Conservation (phyloP, 1,140 invertebrate genomes). For the Dreissena rostriformis region DNA sequence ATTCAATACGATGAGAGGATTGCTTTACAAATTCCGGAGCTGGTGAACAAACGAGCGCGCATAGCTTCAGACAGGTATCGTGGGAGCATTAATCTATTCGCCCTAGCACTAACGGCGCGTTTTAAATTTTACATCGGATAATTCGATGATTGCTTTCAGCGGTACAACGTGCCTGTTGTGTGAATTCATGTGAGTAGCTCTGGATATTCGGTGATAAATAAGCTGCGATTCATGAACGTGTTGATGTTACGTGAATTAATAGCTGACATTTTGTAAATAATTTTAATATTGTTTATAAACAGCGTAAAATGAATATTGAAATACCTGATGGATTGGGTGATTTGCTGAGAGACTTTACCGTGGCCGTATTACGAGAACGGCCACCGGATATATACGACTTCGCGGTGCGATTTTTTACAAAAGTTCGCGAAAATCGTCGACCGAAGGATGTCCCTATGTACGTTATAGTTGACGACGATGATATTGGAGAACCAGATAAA, state of each 20-base stretch:
- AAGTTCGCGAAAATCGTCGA: conserved; percentile 79
- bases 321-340: conserved; percentile 95
- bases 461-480: conserved; percentile 78
- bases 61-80: not conserved
- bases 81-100: not conserved
- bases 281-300: not conserved
- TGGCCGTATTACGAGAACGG: conserved; percentile 95
- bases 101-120: too few species aligned
- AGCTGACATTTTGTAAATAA: too few species aligned
- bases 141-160: too few species aligned
- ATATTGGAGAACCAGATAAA: conserved; percentile 77
- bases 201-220: too few species aligned
- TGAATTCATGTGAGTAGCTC: too few species aligned
- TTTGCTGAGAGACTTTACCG: conserved; percentile 96
- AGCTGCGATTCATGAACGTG: too few species aligned
- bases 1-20: too few species aligned
- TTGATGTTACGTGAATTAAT: too few species aligned
- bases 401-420: conserved; percentile 95
- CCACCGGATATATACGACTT: conserved; percentile 94
- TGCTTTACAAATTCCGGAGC: too few species aligned
- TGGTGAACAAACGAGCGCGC: too few species aligned
- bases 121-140: too few species aligned
- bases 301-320: conserved; percentile 73
- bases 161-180: too few species aligned
- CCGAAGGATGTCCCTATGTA: conserved; percentile 79